A percentile compares a stretch with the other conserved stretches of the same genome.
Conservation (phyloP, 2,888 invertebrate species). For the Cistogaster globosa region DNA sequence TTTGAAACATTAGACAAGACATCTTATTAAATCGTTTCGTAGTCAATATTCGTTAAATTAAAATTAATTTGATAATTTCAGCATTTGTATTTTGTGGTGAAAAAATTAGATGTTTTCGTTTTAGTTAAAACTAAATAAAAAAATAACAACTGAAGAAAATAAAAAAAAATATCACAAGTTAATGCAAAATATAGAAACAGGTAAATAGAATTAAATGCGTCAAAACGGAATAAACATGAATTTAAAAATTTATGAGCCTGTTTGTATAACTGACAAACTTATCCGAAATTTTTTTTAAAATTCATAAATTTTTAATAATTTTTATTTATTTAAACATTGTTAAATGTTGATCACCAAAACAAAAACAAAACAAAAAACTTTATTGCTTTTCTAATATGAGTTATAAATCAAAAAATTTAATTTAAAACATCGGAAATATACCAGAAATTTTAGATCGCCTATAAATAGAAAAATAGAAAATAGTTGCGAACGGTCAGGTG, state of each 20-base stretch:
- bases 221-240: background rate
- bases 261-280: background rate
- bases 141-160: background rate
- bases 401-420: too few species aligned
- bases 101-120: too few species aligned
- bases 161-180: slow-evolving; percentile 12
- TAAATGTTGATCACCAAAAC: background rate
- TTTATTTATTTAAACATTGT: background rate
- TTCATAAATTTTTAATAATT: background rate
- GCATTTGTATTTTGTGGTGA: too few species aligned
- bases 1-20: too few species aligned
- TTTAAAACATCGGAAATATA: too few species aligned
- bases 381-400: too few species aligned
- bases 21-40: slow-evolving; percentile 3
- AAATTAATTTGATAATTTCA: too few species aligned
- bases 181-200: background rate
- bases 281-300: background rate
- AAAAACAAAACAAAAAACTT: too few species aligned
- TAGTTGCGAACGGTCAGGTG: too few species aligned
- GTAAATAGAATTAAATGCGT: slow-evolving; percentile 15
- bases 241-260: slow-evolving; percentile 6
- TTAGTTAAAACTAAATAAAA: background rate
- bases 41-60: background rate
- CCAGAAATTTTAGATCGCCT: too few species aligned
- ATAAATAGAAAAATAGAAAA: too few species aligned